Base-by-base conservation (phyloP, 2,888 invertebrate species). In the Nemurella pictetii region DNA sequence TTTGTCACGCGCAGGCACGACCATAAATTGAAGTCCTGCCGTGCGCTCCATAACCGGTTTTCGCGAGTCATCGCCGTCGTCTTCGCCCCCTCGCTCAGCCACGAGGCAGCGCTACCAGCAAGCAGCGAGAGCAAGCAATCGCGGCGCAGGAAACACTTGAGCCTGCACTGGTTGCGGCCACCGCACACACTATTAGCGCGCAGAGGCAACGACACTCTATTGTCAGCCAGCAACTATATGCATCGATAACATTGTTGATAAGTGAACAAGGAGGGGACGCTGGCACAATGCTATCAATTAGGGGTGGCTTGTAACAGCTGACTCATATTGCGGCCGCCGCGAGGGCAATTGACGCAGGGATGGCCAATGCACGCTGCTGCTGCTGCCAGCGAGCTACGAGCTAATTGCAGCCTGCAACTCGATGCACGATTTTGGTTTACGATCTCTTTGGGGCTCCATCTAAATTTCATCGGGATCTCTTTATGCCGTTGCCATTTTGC, bases 221-320 rank as follows among this genome's bases (percentile, higher is more conserved):
- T 55, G 55, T 55, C 15, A 3, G 20, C 4, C 35, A 1, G 55
- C 55, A 20, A 12, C 15, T 12, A 55, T 20, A 20, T 55, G 55
- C 55, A 55, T 55, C 55, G 55, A 55, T 55, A 55, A 55, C 55
- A 55, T 55, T 55, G 55, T 55, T 55, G 55, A 55, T 55, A 55
- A 55, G 55, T 55, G 55, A 20, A 55, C 75, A 28, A 7, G 26
- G 28, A n/a, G 75, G 75, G 26, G n/a, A n/a, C n/a, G n/a, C n/a
- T n/a, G n/a, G 75, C 25, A 27, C 27, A 75, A 75, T 75, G 75
- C 28, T 75, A 75, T 75, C 75, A 75, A 75, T 75, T 75, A 75
- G 75, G 75, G 75, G 75, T 75, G 15, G 75, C 75, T 75, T 75
- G 75, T 75, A 75, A 27, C 28, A 28, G 75, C 75, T 75, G 75